phyloP scores from a whole-genome alignment of 1,140 invertebrate genomes.

The Fopius arisanus region DNA sequence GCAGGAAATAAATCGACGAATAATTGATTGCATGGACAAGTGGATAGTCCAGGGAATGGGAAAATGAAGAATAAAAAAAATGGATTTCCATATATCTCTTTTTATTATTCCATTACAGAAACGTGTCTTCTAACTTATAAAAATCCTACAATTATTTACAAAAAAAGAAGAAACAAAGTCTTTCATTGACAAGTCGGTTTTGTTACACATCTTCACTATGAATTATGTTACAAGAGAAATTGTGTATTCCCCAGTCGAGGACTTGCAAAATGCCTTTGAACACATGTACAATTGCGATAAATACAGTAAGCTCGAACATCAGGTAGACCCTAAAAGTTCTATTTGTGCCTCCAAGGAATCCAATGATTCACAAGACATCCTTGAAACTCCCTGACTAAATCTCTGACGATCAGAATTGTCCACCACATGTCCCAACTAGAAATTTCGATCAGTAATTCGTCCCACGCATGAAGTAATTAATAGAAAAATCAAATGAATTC shows the following conservation, averaged over 20 bases:
- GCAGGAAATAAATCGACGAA: too few species aligned
- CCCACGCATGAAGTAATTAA: too few species aligned
- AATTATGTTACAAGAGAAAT: background rate
- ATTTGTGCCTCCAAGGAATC: background rate
- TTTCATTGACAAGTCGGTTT: conserved; percentile 6
- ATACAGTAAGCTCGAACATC: background rate
- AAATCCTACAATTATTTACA: background rate
- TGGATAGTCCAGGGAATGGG: too few species aligned
- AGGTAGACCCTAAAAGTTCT: background rate
- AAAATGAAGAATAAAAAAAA: too few species aligned
- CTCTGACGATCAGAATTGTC: too few species aligned
- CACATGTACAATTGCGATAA: conserved; percentile 14
- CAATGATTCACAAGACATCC: background rate
- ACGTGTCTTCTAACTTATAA: background rate
- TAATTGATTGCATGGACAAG: too few species aligned
- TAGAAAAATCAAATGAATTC: too few species aligned
- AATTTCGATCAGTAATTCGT: too few species aligned
- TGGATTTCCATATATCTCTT: background rate
- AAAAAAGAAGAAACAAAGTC: background rate
- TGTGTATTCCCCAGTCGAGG: background rate
- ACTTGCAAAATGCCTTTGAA: conserved; percentile 18
- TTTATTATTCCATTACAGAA: conserved; percentile 1
- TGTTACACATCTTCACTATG: background rate
- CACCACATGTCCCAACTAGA: too few species aligned
- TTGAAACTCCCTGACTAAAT: too few species aligned